Base-by-base conservation (phyloP, 53 echinoderm and acorn worm genomes). In the Pentamera pediparva region DNA sequence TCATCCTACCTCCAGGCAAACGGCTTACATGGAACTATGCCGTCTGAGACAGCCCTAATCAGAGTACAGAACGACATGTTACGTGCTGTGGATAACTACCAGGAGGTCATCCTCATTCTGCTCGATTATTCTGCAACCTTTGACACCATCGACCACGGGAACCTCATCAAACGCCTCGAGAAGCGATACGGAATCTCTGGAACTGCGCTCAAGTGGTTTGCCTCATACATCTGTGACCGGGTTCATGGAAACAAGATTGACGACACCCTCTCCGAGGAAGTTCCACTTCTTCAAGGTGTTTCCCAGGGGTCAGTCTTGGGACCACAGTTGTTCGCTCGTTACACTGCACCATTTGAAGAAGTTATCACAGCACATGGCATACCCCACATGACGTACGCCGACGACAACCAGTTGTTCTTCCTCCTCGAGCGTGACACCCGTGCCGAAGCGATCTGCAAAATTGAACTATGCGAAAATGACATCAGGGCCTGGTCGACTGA, bases 31-130 rank as follows among this genome's bases (percentile, higher is more conserved):
- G 62, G 7, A 4, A 13, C 65, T 33, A 36, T 34, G 32, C 40
- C 18, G 35, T 69, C 64, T n/a, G 70, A 70, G 21, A 50, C 70
- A 26, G 51, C 50, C 17, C 11, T 70, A 2, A 11, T 64, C 3
- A 32, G 64, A 64, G 21, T 64, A 38, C 64, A 64, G 12, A 64
- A 64, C 39, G 64, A 64, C 39, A 26, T 39, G 19, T 17, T 64
- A n/a, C 18, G 39, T 21, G 39, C 40, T 36, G 64, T 36, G 3
- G 70, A 47, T 21, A 47, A 47, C 27, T 25, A 35, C n/a, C 28
- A 70, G 2, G 70, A 70, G 31, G 70, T 50, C 30, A 32, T 47
- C 7, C 49, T 70, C 15, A 11, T 67, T 9, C 31, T 47, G 13
- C 41, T 10, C 0, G 33, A 49, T 28, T 70, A 48, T 18, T 70